phyloP scores from a whole-genome alignment of 2,797 vertebrate genomes.

The Enteromius mattozi region DNA sequence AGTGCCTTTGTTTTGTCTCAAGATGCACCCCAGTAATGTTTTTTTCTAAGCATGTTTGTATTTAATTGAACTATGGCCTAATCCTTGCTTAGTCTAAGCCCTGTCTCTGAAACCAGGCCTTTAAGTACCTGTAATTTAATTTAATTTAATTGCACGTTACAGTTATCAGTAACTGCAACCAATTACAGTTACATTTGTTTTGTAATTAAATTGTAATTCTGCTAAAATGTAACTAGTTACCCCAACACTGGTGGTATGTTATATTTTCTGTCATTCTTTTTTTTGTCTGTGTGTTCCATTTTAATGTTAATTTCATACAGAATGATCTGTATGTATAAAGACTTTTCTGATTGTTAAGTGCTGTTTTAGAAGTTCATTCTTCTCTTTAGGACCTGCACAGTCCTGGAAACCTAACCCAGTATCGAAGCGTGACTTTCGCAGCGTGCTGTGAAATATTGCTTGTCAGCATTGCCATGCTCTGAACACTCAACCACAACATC shows the following conservation, averaged over 20 bases:
- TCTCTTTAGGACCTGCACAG: not conserved
- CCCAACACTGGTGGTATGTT: not conserved
- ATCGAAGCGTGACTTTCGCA: slow-evolving; percentile 51
- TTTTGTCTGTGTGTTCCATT: not conserved
- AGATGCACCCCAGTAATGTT: too few relatives aligned
- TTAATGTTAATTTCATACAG: not conserved
- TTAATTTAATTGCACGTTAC: too few relatives aligned
- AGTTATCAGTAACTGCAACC: not conserved
- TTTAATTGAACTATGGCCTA: too few relatives aligned
- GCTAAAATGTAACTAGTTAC: not conserved
- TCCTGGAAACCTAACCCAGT: not conserved
- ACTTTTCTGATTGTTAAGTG: not conserved
- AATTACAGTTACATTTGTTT: not conserved
- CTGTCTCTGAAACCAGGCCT: too few relatives aligned
- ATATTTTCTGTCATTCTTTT: not conserved
- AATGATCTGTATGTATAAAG: not conserved
- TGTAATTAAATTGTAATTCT: not conserved
- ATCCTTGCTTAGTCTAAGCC: too few relatives aligned
- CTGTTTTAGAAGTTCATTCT: not conserved
- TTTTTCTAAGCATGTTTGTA: too few relatives aligned
- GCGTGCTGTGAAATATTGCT: slow-evolving; percentile 66
- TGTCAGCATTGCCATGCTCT: slow-evolving; percentile 52
- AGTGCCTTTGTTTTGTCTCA: too few relatives aligned
- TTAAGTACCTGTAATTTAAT: not conserved
- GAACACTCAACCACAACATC: slow-evolving; percentile 64